Conservation (phyloP, 1,140 invertebrate species). For the Cydia amplana region DNA sequence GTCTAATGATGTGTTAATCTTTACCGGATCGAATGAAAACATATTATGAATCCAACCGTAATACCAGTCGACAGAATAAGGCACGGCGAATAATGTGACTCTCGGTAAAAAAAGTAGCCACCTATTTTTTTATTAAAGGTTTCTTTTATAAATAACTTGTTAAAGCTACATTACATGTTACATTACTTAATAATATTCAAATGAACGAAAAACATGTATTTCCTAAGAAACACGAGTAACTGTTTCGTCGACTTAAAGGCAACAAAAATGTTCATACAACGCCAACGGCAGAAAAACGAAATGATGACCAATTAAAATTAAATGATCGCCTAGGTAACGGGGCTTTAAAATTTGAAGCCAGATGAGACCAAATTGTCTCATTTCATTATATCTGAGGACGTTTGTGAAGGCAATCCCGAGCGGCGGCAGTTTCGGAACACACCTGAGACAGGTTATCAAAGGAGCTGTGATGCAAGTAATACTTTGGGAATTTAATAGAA, state of each 20-base stretch:
- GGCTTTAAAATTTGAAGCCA: slow-evolving; percentile 24
- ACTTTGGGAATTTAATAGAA: background rate
- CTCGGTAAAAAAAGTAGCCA: background rate
- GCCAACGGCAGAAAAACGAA: background rate
- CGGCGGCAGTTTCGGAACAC: background rate
- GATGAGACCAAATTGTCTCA: slow-evolving; percentile 32
- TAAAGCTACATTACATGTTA: too few species aligned
- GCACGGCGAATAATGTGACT: background rate
- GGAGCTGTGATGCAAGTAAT: slow-evolving; percentile 10
- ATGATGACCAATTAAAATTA: slow-evolving; percentile 23
- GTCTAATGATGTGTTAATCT: slow-evolving; percentile 59
- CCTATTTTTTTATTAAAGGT: background rate
- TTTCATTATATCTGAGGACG: slow-evolving; percentile 30
- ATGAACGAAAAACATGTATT: too few species aligned
- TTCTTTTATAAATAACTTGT: too few species aligned
- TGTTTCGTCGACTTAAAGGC: background rate
- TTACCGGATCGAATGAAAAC: slow-evolving; percentile 32
- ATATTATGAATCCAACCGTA: slow-evolving; percentile 1
- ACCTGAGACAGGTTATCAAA: slow-evolving; percentile 26
- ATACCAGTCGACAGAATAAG: slow-evolving; percentile 16
- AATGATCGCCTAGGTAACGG: slow-evolving; percentile 25
- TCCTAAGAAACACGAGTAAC: background rate
- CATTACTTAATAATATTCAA: too few species aligned
- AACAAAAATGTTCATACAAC: background rate
- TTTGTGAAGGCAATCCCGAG: slow-evolving; percentile 22